Conservation (phyloP, 2,797 vertebrate species). For the Thripadectes ignobilis region DNA sequence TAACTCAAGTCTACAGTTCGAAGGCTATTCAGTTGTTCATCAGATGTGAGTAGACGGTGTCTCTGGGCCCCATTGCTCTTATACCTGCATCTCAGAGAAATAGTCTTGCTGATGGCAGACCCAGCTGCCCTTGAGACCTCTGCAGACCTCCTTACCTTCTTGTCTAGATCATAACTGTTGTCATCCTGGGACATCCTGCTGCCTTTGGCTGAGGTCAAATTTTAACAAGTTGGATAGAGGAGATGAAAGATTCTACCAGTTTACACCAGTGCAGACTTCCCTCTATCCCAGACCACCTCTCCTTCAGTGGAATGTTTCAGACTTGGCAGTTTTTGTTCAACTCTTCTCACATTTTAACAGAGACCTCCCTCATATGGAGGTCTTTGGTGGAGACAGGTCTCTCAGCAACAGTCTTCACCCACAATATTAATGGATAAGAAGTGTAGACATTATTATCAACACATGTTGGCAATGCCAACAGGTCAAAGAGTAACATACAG, state of each 20-base stretch:
- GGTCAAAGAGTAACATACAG: too few relatives aligned
- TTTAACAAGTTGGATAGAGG: neutral
- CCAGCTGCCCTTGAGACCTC: neutral
- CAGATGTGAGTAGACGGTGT: neutral
- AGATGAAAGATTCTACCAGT: neutral
- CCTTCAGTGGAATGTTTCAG: neutral
- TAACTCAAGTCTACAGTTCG: neutral
- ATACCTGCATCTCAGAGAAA: neutral
- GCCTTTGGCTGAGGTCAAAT: neutral
- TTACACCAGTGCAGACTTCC: neutral
- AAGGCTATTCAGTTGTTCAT: neutral
- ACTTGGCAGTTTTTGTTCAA: neutral
- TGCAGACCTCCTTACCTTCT: neutral
- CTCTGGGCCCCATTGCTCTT: neutral
- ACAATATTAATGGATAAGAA: neutral
- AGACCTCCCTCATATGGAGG: neutral
- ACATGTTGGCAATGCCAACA: neutral
- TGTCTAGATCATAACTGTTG: neutral
- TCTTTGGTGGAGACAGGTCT: neutral
- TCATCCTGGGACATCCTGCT: neutral
- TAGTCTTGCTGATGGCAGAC: accelerated
- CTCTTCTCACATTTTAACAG: neutral
- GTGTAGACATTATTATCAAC: neutral
- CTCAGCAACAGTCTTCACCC: neutral
- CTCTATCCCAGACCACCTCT: neutral